A percentile compares a stretch with the other conserved stretches of the same genome.
Conservation (phyloP, 2,113 vertebrate species). For the Sander lucioperca region DNA sequence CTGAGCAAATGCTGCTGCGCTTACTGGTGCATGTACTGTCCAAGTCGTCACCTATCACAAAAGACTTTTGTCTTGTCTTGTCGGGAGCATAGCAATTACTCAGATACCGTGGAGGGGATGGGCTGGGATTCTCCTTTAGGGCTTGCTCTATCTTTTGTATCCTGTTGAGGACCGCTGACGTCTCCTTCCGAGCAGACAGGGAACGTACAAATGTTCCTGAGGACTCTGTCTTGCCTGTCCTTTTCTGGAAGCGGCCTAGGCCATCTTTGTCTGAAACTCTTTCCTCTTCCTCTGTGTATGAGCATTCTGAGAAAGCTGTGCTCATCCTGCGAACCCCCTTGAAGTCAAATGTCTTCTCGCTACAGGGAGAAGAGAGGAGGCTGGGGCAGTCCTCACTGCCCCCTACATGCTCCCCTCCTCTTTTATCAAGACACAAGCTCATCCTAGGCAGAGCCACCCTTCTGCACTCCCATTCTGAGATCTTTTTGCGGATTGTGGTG, state of each 20-base stretch:
- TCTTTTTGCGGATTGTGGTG: slow-evolving; percentile 92
- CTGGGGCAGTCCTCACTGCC: slow-evolving; percentile 94
- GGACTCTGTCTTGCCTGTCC: slow-evolving; percentile 85
- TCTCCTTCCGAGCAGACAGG: slow-evolving; percentile 88
- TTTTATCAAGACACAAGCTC: slow-evolving; percentile 90
- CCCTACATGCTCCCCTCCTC: slow-evolving; percentile 84
- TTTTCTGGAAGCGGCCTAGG: slow-evolving; percentile 89
- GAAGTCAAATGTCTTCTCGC: slow-evolving; percentile 95
- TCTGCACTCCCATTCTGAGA: slow-evolving; percentile 97
- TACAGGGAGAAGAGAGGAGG: slow-evolving; percentile 92
- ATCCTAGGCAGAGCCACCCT: slow-evolving; percentile 88
- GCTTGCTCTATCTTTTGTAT: slow-evolving; percentile 98
- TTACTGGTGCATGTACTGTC: slow-evolving; percentile 85
- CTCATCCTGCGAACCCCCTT: slow-evolving; percentile 96
- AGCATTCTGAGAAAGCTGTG: slow-evolving; percentile 96
- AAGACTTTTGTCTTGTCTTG: slow-evolving; percentile 87
- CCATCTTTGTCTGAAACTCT: slow-evolving; percentile 88
- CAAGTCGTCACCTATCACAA: slow-evolving; percentile 84
- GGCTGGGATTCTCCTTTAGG: slow-evolving; percentile 93
- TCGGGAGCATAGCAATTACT: slow-evolving; percentile 96
- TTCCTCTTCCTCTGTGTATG: slow-evolving; percentile 94
- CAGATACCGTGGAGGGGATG: slow-evolving; percentile 92
- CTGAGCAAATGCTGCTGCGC: slow-evolving; percentile 84
- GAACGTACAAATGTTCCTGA: slow-evolving; percentile 86
- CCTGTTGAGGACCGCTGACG: slow-evolving; percentile 94